A percentile compares a stretch with the other conserved stretches of the same genome.
These are phyloP conservation scores for Apis florea DNA, from an alignment of 1,140 invertebrate genomes.

Conservation along the genomic window DNA sequence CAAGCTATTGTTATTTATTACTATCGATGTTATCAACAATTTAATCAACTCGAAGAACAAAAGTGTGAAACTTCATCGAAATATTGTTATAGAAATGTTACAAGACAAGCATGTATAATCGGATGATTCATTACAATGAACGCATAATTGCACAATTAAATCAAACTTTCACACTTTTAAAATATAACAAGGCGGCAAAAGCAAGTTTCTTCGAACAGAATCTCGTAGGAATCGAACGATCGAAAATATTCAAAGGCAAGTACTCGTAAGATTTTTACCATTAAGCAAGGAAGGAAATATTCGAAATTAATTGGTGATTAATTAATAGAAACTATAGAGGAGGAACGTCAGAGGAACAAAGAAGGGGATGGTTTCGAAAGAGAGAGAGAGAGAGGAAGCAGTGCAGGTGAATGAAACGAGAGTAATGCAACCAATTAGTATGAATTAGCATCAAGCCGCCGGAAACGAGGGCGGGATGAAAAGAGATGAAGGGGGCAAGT, in stretches of 20 bases:
- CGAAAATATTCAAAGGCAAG: background rate
- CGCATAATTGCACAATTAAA: background rate
- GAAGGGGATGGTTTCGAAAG: background rate
- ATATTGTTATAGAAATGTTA: too few relatives aligned
- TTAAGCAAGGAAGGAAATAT: background rate
- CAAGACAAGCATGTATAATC: too few relatives aligned
- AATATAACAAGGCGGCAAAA: background rate
- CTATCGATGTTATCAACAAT: background rate
- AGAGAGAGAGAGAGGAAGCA: conserved; percentile 2
- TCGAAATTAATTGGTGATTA: too few relatives aligned
- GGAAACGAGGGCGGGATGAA: background rate
- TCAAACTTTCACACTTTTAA: background rate
- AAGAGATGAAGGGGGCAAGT: conserved; percentile 13
- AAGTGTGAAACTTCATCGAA: background rate
- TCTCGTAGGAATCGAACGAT: background rate
- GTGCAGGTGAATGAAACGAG: conserved; percentile 53
- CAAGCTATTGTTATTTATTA: background rate
- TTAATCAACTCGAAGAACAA: background rate
- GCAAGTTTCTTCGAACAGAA: background rate
- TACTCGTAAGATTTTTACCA: background rate
- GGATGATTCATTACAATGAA: background rate
- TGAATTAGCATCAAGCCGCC: conserved; percentile 57
- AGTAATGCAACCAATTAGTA: conserved; percentile 66
- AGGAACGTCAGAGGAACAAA: background rate
- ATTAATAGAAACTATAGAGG: background rate